Percentiles rank a stretch among this genome's conserved stretches.
phyloP scores from a whole-genome alignment of 1,140 invertebrate species.

The Centruroides vittatus region DNA sequence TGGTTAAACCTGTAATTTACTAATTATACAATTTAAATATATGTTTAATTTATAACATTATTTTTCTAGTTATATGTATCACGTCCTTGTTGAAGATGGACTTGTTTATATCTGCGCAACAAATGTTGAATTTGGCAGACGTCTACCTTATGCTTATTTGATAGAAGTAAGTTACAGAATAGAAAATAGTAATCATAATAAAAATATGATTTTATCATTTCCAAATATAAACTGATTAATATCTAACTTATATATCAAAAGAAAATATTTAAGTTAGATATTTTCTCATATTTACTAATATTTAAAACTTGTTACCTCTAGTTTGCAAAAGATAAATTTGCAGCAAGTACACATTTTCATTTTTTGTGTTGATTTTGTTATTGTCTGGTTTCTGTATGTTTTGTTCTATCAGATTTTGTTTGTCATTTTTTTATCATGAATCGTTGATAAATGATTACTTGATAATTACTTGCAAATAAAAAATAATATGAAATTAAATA shows the following conservation, averaged over 20 bases:
- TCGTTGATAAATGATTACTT: too few species aligned
- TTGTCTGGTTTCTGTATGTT: too few species aligned
- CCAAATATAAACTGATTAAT: neutral
- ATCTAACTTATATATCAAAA: neutral
- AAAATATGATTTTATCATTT: neutral
- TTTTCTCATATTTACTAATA: neutral
- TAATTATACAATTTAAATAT: too few species aligned
- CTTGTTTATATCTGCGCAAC: constrained; percentile 28
- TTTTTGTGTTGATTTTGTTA: too few species aligned
- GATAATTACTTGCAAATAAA: too few species aligned
- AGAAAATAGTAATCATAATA: neutral
- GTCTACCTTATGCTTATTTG: constrained; percentile 26
- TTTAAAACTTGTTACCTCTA: too few species aligned
- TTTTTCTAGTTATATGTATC: constrained; percentile 27
- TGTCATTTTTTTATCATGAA: too few species aligned
- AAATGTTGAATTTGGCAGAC: constrained; percentile 23
- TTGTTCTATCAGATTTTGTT: too few species aligned
- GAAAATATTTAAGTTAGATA: neutral
- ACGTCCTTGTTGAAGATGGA: constrained; percentile 28
- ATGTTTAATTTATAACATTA: neutral
- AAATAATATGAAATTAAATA: too few species aligned
- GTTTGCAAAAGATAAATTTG: too few species aligned
- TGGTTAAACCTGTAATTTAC: neutral
- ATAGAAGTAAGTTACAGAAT: constrained; percentile 23
- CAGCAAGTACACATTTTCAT: too few species aligned